These are phyloP conservation scores for Psittacula cyanocephala DNA, from an alignment of 2,113 vertebrate genomes.

Conservation along the genomic window DNA sequence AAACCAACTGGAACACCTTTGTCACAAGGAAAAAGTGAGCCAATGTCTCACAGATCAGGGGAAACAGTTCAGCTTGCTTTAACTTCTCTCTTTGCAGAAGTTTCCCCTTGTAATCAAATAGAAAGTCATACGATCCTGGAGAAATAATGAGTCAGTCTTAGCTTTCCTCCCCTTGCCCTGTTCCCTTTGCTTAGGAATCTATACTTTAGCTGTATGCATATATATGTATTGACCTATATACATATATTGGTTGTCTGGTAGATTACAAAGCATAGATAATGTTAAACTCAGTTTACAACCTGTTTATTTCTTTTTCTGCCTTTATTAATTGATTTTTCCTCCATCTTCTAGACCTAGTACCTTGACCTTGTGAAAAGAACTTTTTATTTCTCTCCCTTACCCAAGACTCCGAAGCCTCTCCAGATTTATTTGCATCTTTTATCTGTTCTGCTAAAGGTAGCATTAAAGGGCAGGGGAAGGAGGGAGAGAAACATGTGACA, in stretches of 20 bases:
- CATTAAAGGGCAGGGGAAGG: not conserved
- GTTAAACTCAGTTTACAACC: not conserved
- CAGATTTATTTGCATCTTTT: not conserved
- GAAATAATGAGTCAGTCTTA: not conserved
- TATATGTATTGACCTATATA: not conserved
- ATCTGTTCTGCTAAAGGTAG: not conserved
- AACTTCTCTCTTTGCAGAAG: not conserved
- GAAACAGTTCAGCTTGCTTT: not conserved
- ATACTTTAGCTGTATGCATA: not conserved
- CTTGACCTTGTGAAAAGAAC: not conserved
- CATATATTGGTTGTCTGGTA: not conserved
- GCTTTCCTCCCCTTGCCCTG: not conserved
- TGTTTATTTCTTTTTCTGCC: not conserved
- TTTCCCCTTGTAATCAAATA: not conserved
- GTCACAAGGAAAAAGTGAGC: not conserved
- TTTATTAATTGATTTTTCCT: not conserved
- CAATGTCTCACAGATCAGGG: fast-evolving
- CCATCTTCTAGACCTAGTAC: not conserved
- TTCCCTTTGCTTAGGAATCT: not conserved
- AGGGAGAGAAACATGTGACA: not conserved
- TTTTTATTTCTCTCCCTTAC: not conserved
- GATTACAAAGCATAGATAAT: not conserved
- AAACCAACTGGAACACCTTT: not conserved
- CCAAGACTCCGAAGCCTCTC: not conserved
- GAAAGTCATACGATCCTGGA: not conserved